These are phyloP conservation scores for Rhodophaea formosa DNA, from an alignment of 2,888 invertebrate species.

Conservation along the genomic window DNA sequence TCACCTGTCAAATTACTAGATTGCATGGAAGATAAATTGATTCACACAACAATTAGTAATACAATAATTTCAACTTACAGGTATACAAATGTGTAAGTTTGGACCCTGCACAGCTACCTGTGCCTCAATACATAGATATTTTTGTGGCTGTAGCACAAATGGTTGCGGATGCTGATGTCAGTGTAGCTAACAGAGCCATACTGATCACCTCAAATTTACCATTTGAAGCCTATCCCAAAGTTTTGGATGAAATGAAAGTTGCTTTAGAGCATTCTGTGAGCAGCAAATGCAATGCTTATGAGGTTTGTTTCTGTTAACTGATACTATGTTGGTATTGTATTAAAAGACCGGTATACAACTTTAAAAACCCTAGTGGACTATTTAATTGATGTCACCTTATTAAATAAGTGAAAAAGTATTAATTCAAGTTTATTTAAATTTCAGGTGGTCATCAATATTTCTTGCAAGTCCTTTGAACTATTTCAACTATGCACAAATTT, in stretches of 20 bases:
- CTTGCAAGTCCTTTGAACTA: constrained; percentile 80
- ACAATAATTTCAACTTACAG: constrained; percentile 35
- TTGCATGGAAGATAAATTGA: too few relatives aligned
- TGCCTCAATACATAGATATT: constrained; percentile 74
- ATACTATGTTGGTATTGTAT: too few relatives aligned
- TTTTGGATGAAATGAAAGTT: constrained; percentile 80
- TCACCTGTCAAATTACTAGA: too few relatives aligned
- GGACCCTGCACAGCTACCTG: constrained; percentile 51
- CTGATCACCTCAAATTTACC: constrained; percentile 76
- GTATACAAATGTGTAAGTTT: constrained; percentile 55
- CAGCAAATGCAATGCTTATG: constrained; percentile 85
- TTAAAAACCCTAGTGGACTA: too few relatives aligned
- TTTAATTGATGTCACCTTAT: too few relatives aligned
- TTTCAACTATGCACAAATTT: constrained; percentile 81
- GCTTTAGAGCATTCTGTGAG: constrained; percentile 80
- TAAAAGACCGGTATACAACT: too few relatives aligned
- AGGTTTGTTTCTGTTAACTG: constrained; percentile 61
- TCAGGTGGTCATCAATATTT: constrained; percentile 84
- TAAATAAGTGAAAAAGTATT: too few relatives aligned
- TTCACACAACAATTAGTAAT: too few relatives aligned
- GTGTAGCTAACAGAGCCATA: constrained; percentile 82
- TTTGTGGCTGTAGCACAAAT: constrained; percentile 79
- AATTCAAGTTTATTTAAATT: constrained; percentile 33
- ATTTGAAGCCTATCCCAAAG: constrained; percentile 75
- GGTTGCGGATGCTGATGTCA: constrained; percentile 81